These are phyloP conservation scores for Cantharis rustica DNA, from an alignment of 2,888 invertebrate genomes.

Conservation along the genomic window DNA sequence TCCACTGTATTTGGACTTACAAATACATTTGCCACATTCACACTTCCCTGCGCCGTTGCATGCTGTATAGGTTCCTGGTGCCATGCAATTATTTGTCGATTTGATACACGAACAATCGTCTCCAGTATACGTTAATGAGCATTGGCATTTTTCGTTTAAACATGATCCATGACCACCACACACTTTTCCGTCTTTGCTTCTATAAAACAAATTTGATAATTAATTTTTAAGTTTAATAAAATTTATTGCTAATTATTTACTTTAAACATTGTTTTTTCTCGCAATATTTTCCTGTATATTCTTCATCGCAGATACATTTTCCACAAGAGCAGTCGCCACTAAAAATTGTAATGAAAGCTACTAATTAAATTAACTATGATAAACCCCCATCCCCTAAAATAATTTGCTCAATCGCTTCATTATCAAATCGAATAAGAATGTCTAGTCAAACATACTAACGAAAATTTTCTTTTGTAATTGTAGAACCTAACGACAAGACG, in stretches of 20 bases:
- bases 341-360: conserved; percentile 4
- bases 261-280: conserved; percentile 65
- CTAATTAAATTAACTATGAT: not conserved
- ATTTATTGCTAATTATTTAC: conserved; percentile 49
- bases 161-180: conserved; percentile 71
- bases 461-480: too few relatives aligned
- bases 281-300: conserved; percentile 65
- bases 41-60: conserved; percentile 80
- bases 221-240: not conserved
- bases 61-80: conserved; percentile 58
- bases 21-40: conserved; percentile 65
- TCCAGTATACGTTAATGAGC: conserved; percentile 64
- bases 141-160: conserved; percentile 75
- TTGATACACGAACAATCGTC: conserved; percentile 63
- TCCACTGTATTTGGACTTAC: conserved; percentile 53
- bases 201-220: conserved; percentile 5
- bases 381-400: too few relatives aligned
- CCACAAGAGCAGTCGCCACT: conserved; percentile 82
- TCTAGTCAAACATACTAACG: too few relatives aligned
- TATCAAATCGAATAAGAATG: too few relatives aligned
- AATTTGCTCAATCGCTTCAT: too few relatives aligned
- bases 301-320: conserved; percentile 69
- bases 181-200: conserved; percentile 49
- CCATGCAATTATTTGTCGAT: conserved; percentile 58
- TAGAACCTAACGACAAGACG: too few relatives aligned